Evolutionary conservation across 2,113 vertebrate species (phyloP), one percentile per base, ranked within the genome.

Genomic region (Plecturocebus donacophilus): DNA sequence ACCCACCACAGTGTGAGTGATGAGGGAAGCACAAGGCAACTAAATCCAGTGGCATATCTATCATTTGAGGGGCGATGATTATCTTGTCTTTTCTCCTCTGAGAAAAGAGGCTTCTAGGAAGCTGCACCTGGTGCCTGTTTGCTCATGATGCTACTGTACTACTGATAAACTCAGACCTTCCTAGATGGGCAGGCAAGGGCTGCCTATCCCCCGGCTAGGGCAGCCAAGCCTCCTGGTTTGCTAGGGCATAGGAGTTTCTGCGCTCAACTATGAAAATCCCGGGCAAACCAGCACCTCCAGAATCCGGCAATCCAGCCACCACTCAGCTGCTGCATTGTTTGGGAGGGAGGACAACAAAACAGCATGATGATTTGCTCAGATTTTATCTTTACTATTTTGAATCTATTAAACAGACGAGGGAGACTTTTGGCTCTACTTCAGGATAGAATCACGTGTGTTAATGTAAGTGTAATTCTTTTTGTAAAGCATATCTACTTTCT

Each of bases 51-150:
- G 49, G 49, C 16, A 71, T 35, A 61, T n/a, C 49, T 52, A 21
- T 6, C 3, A 1, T 49, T 68, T 30, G 23, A 4, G 5, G 10
- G 3, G n/a, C 1, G 12, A 47, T 27, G 16, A 35, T 5, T 38
- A 45, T 2, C 20, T 68, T 47, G 9, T 80, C 14, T 40, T 54
- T 64, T 45, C 21, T 32, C 58, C 20, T 70, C 14, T n/a, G 27
- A 38, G n/a, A 54, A 30, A 54, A 66, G 54, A 87, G 45, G 23
- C 17, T 87, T n/a, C 68, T 71, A 1, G 68, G 45, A 68, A 68
- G 49, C 32, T 8, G 10, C 25, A 20, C 21, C 11, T 14, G 61
- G 13, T 25, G 16, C 7, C 16, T 21, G 77, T 35, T 23, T 84
- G 23, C 32, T 13, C 23, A 1, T 30, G 45, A n/a, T 11, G 30